Percentiles rank a stretch among this genome's conserved stretches.
Evolutionary conservation across 2,797 vertebrate genomes (phyloP).

Genomic region (Acrossocheilus fasciatus): DNA sequence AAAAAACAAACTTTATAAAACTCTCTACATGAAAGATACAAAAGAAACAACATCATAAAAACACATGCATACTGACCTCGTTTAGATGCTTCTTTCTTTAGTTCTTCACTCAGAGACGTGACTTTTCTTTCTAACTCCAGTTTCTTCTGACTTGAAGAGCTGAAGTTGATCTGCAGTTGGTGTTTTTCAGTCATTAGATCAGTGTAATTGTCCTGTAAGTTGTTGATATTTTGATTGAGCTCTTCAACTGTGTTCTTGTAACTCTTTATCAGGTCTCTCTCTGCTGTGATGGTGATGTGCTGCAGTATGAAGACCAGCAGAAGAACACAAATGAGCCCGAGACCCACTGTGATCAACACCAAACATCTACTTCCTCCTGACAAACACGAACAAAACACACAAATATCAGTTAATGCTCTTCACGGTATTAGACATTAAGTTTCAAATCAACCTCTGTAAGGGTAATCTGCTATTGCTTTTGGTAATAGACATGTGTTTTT

Average conservation of each 20-base stretch:
- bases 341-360: too few species aligned
- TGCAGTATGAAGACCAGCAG: too few species aligned
- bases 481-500: too few species aligned
- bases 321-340: too few species aligned
- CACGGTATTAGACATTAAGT: too few species aligned
- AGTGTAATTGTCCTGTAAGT: neutral
- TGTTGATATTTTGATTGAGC: too few species aligned
- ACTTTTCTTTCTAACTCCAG: rapidly evolving
- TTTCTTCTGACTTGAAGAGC: neutral
- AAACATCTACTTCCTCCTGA: too few species aligned
- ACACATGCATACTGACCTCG: neutral
- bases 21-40: neutral
- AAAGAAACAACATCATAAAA: neutral
- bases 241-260: too few species aligned
- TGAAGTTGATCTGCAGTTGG: neutral
- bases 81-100: neutral
- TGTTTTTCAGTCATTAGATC: neutral
- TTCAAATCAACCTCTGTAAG: too few species aligned
- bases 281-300: neutral
- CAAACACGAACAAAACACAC: too few species aligned
- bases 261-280: neutral
- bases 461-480: too few species aligned
- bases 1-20: neutral
- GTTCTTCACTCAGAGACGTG: rapidly evolving
- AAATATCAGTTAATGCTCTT: too few species aligned